phyloP scores from a whole-genome alignment of 2,888 invertebrate genomes.

The Steinernema carpocapsae region DNA sequence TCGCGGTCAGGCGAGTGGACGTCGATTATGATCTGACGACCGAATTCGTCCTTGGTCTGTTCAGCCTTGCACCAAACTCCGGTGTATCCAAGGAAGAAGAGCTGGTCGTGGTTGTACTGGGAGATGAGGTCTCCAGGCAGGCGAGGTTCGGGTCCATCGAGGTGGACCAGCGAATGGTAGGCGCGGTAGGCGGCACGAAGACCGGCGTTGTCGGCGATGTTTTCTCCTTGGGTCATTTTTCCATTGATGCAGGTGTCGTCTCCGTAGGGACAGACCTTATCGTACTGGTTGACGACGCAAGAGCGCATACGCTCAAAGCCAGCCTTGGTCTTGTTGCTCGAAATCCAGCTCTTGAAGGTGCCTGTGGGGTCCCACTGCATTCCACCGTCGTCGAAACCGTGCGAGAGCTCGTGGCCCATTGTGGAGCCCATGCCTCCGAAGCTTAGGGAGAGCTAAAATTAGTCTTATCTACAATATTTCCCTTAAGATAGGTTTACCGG shows the following conservation, averaged over 20 bases:
- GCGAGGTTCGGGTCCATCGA: conserved; percentile 43
- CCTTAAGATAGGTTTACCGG: not conserved
- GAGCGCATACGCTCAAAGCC: conserved; percentile 35
- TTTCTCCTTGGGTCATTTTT: conserved; percentile 72
- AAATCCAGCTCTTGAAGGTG: conserved; percentile 22
- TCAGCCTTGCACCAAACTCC: conserved; percentile 32
- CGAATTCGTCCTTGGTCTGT: conserved; percentile 7
- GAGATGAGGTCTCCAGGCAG: conserved; percentile 52
- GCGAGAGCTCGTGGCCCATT: conserved; percentile 40
- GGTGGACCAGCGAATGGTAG: conserved; percentile 30
- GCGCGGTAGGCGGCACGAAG: conserved; percentile 67
- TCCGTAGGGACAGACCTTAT: conserved; percentile 27
- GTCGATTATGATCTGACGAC: conserved; percentile 27
- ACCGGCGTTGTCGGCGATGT: conserved; percentile 71
- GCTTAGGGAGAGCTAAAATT: conserved; percentile 34
- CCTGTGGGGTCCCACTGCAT: conserved; percentile 38
- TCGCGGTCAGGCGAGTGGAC: conserved; percentile 32
- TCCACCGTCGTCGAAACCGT: conserved; percentile 39
- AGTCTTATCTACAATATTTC: not conserved
- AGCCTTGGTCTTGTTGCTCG: conserved; percentile 20
- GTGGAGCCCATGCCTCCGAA: conserved; percentile 38
- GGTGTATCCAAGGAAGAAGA: conserved; percentile 69
- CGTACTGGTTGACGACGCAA: conserved; percentile 39
- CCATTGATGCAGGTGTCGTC: conserved; percentile 69
- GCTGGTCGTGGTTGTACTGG: conserved; percentile 69